Base-by-base conservation (phyloP, 2,113 vertebrate species). In the Oncorhynchus mykiss region DNA sequence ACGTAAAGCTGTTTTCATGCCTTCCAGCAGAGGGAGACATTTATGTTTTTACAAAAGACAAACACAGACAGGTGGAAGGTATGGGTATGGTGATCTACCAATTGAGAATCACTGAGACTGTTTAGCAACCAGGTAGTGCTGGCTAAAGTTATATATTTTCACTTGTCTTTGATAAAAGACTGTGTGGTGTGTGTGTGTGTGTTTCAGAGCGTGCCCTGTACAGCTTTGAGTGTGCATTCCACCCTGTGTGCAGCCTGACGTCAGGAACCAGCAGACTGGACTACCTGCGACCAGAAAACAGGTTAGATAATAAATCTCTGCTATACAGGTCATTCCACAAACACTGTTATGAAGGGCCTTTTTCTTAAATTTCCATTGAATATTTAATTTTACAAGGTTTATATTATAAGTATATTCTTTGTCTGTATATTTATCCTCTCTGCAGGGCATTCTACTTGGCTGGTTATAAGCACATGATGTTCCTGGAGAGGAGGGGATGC, bases 401-500 rank as follows among this genome's bases (percentile, higher is more conserved):
- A 51, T 51, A 5, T 18, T 18, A 1, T 54, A 18, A 18, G 51
- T 54, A 4, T 54, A 6, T 62, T n/a, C 8, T 62, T 22, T 11
- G 20, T 22, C 59, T 22, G 20, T 62, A n/a, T 24, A n/a, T 62
- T 1, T 62, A 7, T 62, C 59, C 34, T 80, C 25, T 85, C 76
- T 83, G 25, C 86, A 99, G 98, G 91, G 96, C 96, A 18, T 99
- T 99, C 88, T 99, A 95, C 89, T 89, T 99, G 89, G 93, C 96
- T 75, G 93, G 99, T 67, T 99, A 96, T 86, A 99, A 99, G 89
- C 98, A 99, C 88, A 94, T 98, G 95, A 93, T 94, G 88, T 98
- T 98, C 76, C 89, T 99, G 81, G 98, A 99, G 91, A 99, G 95
- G 87, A 94, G 97, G 76, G 98, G 97, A 24, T 99, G 98, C 80